Evolutionary conservation across 2,113 vertebrate genomes (phyloP).

Genomic region (Lepisosteus osseus): DNA sequence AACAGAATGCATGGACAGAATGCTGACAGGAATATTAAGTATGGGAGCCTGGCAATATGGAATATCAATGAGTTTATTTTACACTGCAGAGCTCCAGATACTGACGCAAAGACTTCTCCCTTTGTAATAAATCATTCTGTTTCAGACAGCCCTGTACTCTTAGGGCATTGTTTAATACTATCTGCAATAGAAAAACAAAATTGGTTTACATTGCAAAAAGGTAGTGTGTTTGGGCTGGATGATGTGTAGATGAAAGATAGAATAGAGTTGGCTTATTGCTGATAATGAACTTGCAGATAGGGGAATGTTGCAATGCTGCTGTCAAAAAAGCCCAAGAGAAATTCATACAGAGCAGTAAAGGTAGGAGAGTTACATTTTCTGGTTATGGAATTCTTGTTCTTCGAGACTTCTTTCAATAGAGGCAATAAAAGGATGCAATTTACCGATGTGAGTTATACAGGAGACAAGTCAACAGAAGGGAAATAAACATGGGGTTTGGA

Average conservation of each 20-base stretch:
- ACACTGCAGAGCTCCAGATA: conserved; percentile 72
- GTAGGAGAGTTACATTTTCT: conserved; percentile 61
- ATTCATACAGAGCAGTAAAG: conserved; percentile 66
- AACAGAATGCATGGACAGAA: conserved; percentile 63
- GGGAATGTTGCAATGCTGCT: conserved; percentile 44
- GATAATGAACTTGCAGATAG: conserved; percentile 69
- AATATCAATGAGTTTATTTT: conserved; percentile 84
- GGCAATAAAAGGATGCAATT: conserved; percentile 60
- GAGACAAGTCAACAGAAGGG: conserved; percentile 24
- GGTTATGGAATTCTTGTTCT: conserved; percentile 58
- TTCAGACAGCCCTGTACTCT: conserved; percentile 72
- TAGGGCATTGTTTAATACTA: conserved; percentile 79
- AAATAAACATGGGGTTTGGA: conserved; percentile 58
- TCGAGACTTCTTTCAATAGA: conserved; percentile 52
- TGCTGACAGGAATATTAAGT: conserved; percentile 79
- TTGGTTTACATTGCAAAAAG: conserved; percentile 69
- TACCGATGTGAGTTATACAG: conserved; percentile 41
- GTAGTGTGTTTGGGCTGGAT: conserved; percentile 47
- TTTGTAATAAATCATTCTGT: conserved; percentile 80
- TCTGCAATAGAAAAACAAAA: conserved; percentile 69
- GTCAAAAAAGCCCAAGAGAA: conserved; percentile 50
- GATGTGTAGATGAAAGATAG: conserved; percentile 62
- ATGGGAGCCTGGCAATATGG: conserved; percentile 71
- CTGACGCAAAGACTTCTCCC: conserved; percentile 67
- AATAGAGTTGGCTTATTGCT: conserved; percentile 72